A percentile compares a stretch with the other conserved stretches of the same genome.
Evolutionary conservation across 2,888 invertebrate genomes (phyloP).

Genomic region (Sarcophaga caerulescens): DNA sequence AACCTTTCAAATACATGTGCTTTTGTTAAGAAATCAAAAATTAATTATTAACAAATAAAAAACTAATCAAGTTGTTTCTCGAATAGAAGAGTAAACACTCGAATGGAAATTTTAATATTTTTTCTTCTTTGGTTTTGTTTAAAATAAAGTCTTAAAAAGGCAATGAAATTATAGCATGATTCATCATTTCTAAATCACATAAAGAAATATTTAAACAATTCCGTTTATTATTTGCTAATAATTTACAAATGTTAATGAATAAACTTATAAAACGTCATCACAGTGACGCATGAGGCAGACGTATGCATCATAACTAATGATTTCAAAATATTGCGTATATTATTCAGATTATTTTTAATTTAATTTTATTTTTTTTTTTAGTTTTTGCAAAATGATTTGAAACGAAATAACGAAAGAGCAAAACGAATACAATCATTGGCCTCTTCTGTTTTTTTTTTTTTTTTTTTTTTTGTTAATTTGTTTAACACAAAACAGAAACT

Average conservation of each 20-base stretch:
- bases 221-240: background rate
- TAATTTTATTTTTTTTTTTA: too few relatives aligned
- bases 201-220: background rate
- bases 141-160: background rate
- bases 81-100: background rate
- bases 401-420: background rate
- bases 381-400: background rate
- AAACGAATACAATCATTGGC: background rate
- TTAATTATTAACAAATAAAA: background rate
- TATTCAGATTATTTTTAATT: background rate
- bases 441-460: background rate
- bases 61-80: background rate
- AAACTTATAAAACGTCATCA: conserved; percentile 40
- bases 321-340: background rate
- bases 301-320: background rate
- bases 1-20: too few relatives aligned
- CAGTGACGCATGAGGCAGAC: conserved; percentile 32
- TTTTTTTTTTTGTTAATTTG: background rate
- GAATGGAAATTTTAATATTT: conserved; percentile 9
- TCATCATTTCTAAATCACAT: background rate
- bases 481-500: background rate
- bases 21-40: too few relatives aligned
- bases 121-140: conserved; percentile 13
- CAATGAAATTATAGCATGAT: background rate
- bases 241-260: background rate